Conservation (phyloP, 2,797 vertebrate genomes). For the Microhierax caerulescens region DNA sequence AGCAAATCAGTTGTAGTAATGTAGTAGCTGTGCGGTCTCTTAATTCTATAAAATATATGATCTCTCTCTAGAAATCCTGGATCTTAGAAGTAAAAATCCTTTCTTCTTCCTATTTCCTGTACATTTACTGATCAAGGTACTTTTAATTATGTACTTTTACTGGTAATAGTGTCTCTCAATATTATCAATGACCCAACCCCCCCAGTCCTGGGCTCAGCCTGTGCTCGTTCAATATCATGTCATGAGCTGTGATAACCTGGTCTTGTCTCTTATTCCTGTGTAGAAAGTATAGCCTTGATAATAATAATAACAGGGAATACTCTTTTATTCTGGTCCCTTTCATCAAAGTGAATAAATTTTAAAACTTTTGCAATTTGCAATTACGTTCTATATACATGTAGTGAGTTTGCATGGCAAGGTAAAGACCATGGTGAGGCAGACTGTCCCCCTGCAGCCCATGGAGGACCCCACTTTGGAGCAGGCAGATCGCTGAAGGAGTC, state of each 20-base stretch:
- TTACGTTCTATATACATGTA: background rate
- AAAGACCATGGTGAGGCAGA: too few species aligned
- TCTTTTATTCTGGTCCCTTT: background rate
- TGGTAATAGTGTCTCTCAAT: background rate
- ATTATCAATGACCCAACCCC: background rate
- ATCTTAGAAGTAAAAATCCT: background rate
- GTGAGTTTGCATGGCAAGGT: too few species aligned
- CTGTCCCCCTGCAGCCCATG: too few species aligned
- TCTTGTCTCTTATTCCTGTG: background rate
- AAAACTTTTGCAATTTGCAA: background rate
- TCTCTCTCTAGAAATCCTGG: background rate
- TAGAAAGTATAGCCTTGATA: background rate
- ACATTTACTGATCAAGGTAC: background rate
- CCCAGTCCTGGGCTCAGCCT: background rate
- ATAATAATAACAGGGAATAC: background rate
- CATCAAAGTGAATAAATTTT: background rate
- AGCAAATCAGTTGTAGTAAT: background rate
- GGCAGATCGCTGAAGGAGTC: too few species aligned
- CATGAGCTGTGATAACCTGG: background rate
- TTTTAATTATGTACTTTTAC: background rate
- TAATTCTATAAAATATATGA: background rate
- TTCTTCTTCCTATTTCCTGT: background rate
- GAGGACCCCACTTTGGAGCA: too few species aligned
- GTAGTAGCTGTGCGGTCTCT: background rate
- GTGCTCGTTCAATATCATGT: background rate